Evolutionary conservation across 2,797 vertebrate genomes (phyloP).

Genomic region (Graptemys geographica): DNA sequence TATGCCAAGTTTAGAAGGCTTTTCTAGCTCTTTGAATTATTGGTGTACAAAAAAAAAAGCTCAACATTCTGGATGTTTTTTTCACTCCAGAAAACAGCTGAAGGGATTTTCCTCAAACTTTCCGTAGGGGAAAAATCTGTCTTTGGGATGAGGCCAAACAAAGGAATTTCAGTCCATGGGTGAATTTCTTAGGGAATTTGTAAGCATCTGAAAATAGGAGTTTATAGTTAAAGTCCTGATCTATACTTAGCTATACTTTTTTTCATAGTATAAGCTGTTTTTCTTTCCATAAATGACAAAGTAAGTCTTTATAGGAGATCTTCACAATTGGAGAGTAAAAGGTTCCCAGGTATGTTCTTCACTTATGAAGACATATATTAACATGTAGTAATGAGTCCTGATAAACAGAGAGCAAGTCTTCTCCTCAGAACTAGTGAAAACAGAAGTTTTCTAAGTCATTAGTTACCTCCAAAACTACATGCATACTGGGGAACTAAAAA

Average conservation of each 20-base stretch:
- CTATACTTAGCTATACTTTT: not conserved
- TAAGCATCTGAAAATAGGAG: not conserved
- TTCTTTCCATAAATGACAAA: not conserved
- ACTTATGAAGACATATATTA: not conserved
- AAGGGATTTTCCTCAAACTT: not conserved
- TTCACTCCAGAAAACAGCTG: not conserved
- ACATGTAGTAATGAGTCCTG: not conserved
- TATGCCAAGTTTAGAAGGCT: not conserved
- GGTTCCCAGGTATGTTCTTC: not conserved
- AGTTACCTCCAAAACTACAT: not conserved
- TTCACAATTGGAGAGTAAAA: not conserved
- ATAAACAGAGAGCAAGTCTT: not conserved
- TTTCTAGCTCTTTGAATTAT: not conserved
- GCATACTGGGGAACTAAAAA: not conserved
- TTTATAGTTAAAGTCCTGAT: not conserved
- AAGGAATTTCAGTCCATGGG: not conserved
- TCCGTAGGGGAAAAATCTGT: not conserved
- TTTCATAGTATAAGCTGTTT: not conserved
- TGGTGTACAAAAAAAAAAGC: no score
- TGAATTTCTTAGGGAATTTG: not conserved
- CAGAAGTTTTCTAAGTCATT: not conserved
- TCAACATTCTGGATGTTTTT: not conserved
- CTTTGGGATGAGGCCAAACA: not conserved
- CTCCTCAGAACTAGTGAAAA: not conserved
- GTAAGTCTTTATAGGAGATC: not conserved